Base-by-base conservation (phyloP, 2,888 invertebrate genomes). In the Apamea monoglypha region DNA sequence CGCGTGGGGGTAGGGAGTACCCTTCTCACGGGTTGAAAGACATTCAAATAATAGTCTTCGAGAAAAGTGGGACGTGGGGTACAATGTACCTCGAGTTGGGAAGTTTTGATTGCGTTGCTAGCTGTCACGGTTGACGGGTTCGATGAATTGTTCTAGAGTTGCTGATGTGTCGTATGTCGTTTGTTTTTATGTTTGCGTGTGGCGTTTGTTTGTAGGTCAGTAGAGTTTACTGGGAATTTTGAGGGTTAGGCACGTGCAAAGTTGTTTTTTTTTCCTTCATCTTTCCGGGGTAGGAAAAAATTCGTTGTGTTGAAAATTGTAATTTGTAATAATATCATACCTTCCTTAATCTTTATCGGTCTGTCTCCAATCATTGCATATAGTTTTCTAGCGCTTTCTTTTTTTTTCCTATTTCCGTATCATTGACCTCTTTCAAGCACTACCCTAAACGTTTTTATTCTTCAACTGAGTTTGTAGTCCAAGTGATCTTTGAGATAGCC, bases 11-110 rank as follows among this genome's bases (percentile, higher is more conserved):
- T 84, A 44, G 91, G 93, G 90, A 74, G 90, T 86, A 96, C 97
- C 96, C 96, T 96, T 95, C 96, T 96, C 97, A 96, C 96, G 94
- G 95, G 93, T 93, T 95, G 96, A 95, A 96, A 96, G 96, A 96
- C 96, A 96, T 96, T 95, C 96, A 95, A 96, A 96, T 96, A 96
- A 96, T 96, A 95, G 96, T 95, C 96, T 95, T 94, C 93, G 95
- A 96, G 96, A 92, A 92, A 92, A 92, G 92, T 92, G 92, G 92
- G 92, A 82, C 90, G 92, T 85, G 88, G 91, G 90, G 90, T 85
- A 90, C 88, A 90, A 80, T 91, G 89, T 90, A 89, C 89, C 86
- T 88, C 80, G 88, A 81, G 84, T 81, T 87, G 88, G 90, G 93
- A 95, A 96, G 95, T 96, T 96, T 95, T 96, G 96, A 96, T 96